Conservation (phyloP, 2,888 invertebrate genomes). For the Tipula lateralis region DNA sequence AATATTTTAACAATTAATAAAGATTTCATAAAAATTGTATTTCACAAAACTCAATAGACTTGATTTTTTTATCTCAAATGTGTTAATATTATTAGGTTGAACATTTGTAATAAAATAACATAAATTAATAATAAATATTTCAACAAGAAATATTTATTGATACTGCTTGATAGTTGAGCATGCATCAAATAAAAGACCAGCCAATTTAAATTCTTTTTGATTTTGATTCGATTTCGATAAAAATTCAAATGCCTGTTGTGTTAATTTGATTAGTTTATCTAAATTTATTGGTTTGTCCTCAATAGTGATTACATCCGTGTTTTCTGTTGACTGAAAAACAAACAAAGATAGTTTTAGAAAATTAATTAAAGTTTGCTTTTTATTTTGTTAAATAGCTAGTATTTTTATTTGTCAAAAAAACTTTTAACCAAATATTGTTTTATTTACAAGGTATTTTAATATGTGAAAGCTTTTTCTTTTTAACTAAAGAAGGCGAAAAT, state of each 20-base stretch:
- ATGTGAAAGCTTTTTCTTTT: no score
- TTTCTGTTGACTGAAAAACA: slow-evolving; percentile 26
- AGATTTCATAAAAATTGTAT: neutral
- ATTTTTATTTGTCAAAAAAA: no score
- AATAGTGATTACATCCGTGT: neutral
- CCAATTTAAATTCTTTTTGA: slow-evolving; percentile 47
- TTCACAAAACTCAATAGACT: neutral
- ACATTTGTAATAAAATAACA: neutral
- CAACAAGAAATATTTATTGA: neutral
- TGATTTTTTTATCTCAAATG: neutral
- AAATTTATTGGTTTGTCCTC: slow-evolving; percentile 36
- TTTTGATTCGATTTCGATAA: slow-evolving; percentile 47
- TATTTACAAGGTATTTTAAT: no score
- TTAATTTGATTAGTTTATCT: slow-evolving; percentile 44
- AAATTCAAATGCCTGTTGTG: slow-evolving; percentile 47
- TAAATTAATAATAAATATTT: neutral
- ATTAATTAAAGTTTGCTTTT: no score
- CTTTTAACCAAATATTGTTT: no score
- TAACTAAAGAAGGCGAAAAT: no score
- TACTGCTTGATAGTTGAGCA: slow-evolving; percentile 39
- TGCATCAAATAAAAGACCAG: slow-evolving; percentile 52
- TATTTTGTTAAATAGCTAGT: no score
- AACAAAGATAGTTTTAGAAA: no score
- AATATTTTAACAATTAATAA: neutral
- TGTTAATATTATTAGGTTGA: neutral